These are phyloP conservation scores for Diarsia mendica DNA, from an alignment of 2,888 invertebrate genomes.

Conservation along the genomic window DNA sequence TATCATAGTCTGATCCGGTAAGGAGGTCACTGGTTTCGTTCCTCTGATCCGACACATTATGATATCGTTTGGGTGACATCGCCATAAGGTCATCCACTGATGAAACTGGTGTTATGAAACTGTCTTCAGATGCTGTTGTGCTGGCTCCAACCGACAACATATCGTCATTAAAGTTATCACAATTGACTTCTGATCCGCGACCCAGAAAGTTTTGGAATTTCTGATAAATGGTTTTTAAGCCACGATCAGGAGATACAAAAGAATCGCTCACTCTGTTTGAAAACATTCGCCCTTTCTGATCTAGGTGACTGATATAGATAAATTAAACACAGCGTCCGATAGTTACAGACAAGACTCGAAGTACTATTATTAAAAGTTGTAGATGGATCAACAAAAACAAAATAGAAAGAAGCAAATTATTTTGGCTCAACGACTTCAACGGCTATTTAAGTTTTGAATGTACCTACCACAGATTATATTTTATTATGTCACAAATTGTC, in stretches of 20 bases:
- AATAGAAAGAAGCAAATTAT: conserved; percentile 61
- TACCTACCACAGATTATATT: conserved; percentile 45
- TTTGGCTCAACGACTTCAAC: conserved; percentile 70
- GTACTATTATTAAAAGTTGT: conserved; percentile 53
- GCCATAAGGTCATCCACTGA: conserved; percentile 84
- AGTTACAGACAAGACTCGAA: conserved; percentile 20
- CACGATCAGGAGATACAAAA: conserved; percentile 70
- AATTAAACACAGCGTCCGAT: conserved; percentile 33
- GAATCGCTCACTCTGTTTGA: conserved; percentile 74
- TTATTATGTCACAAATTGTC: conserved; percentile 9
- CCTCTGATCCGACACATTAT: conserved; percentile 69
- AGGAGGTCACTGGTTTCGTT: conserved; percentile 82
- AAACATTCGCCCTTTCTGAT: conserved; percentile 76
- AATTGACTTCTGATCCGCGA: conserved; percentile 62
- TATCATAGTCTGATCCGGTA: conserved; percentile 83
- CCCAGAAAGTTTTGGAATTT: conserved; percentile 77
- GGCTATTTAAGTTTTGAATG: conserved; percentile 69
- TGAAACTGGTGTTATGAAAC: conserved; percentile 81
- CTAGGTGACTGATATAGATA: conserved; percentile 18
- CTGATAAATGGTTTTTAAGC: conserved; percentile 74
- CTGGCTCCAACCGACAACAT: conserved; percentile 79
- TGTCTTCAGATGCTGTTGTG: conserved; percentile 78
- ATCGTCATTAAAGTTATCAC: conserved; percentile 63
- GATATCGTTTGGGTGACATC: conserved; percentile 78
- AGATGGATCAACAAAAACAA: conserved; percentile 63